phyloP scores from a whole-genome alignment of 2,113 vertebrate genomes.

The Pseudopodoces humilis region DNA sequence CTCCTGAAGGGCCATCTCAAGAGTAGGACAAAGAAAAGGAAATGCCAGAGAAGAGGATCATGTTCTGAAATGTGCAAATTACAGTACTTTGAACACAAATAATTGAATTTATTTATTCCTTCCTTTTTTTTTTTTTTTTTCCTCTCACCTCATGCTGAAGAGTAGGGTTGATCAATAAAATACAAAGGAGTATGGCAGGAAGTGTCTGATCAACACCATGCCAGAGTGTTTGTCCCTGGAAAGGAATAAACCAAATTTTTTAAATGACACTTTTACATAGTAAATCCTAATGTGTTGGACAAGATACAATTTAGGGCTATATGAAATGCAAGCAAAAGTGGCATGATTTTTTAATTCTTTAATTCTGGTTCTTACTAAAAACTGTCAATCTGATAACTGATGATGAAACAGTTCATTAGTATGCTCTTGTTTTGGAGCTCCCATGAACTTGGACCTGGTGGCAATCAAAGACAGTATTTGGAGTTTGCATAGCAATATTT shows the following conservation, averaged over 20 bases:
- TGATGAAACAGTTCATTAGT: neutral
- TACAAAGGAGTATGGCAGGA: conserved; percentile 6
- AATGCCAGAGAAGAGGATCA: neutral
- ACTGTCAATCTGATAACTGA: neutral
- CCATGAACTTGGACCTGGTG: neutral
- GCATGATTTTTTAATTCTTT: neutral
- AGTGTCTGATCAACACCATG: conserved; percentile 60
- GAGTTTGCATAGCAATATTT: accelerated
- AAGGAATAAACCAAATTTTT: neutral
- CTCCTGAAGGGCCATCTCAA: neutral
- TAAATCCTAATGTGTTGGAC: neutral
- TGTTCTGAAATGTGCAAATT: neutral
- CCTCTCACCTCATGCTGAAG: neutral
- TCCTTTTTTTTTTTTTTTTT: neutral
- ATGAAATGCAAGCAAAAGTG: neutral
- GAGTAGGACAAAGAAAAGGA: neutral
- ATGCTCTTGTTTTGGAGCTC: neutral
- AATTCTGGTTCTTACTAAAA: neutral
- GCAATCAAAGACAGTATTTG: neutral
- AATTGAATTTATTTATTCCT: neutral
- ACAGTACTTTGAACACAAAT: neutral
- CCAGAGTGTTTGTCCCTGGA: conserved; percentile 17
- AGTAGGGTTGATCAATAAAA: neutral
- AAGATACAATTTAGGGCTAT: neutral
- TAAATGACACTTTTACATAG: neutral